These are phyloP conservation scores for Cylas formicarius DNA, from an alignment of 1,140 invertebrate species.

Conservation along the genomic window DNA sequence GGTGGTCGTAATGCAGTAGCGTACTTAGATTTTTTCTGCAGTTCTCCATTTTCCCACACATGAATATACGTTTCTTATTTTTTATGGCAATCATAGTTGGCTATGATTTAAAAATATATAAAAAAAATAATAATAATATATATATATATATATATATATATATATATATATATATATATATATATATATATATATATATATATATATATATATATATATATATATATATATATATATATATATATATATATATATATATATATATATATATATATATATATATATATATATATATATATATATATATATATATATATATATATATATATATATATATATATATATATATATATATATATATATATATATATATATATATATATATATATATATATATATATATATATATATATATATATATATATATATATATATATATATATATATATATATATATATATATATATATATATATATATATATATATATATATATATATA, in stretches of 20 bases:
- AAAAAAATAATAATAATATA: too few relatives aligned
- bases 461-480: conserved; percentile 7
- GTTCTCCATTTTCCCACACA: too few relatives aligned
- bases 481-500: too few relatives aligned
- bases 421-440: conserved; percentile 7
- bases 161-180: too few relatives aligned
- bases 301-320: conserved; percentile 7
- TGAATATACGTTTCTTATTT: too few relatives aligned
- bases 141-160: too few relatives aligned
- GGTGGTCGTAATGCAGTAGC: too few relatives aligned
- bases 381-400: conserved; percentile 6
- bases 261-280: conserved; percentile 6
- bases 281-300: conserved; percentile 7
- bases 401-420: conserved; percentile 6
- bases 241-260: conserved; percentile 7
- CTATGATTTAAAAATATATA: too few relatives aligned
- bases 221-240: conserved; percentile 6
- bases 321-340: conserved; percentile 7
- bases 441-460: conserved; percentile 6
- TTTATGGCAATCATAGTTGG: too few relatives aligned
- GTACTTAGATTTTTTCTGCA: too few relatives aligned
- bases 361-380: conserved; percentile 7
- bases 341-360: conserved; percentile 7
- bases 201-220: conserved; percentile 2
- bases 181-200: conserved; percentile 3